A percentile compares a stretch with the other conserved stretches of the same genome.
These are phyloP conservation scores for Goniozus legneri DNA, from an alignment of 1,140 invertebrate species.

Conservation along the genomic window DNA sequence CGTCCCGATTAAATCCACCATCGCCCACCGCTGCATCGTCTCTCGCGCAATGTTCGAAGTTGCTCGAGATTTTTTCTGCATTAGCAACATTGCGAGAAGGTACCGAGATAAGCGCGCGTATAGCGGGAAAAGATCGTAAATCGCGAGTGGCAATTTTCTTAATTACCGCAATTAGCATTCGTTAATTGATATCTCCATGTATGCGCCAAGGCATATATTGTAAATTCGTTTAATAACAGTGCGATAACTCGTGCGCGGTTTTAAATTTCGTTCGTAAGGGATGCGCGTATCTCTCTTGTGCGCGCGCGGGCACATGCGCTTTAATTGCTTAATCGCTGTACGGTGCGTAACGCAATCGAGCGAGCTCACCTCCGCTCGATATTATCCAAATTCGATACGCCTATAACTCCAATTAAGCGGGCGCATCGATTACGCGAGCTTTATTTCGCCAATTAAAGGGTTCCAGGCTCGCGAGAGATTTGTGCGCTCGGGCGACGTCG, in stretches of 20 bases:
- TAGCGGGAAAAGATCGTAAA: background rate
- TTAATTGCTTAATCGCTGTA: constrained; percentile 21
- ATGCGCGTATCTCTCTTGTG: background rate
- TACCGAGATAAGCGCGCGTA: too few species aligned
- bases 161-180: constrained; percentile 16
- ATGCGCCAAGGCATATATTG: constrained; percentile 3
- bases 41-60: too few species aligned
- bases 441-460: constrained; percentile 18
- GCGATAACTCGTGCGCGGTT: constrained; percentile 7
- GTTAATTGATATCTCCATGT: background rate
- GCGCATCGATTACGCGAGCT: constrained; percentile 18
- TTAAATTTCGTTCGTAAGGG: constrained; percentile 8
- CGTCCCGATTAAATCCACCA: too few species aligned
- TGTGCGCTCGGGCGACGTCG: too few species aligned
- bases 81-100: too few species aligned
- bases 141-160: constrained; percentile 2
- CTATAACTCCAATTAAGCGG: constrained; percentile 31
- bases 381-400: constrained; percentile 28
- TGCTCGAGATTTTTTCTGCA: too few species aligned
- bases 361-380: constrained; percentile 14
- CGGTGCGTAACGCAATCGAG: constrained; percentile 17
- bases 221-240: constrained; percentile 12
- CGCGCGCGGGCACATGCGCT: too few species aligned
- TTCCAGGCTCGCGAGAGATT: background rate
- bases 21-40: too few species aligned